Conservation (phyloP, 2,888 invertebrate genomes). For the Morpho achilles region DNA sequence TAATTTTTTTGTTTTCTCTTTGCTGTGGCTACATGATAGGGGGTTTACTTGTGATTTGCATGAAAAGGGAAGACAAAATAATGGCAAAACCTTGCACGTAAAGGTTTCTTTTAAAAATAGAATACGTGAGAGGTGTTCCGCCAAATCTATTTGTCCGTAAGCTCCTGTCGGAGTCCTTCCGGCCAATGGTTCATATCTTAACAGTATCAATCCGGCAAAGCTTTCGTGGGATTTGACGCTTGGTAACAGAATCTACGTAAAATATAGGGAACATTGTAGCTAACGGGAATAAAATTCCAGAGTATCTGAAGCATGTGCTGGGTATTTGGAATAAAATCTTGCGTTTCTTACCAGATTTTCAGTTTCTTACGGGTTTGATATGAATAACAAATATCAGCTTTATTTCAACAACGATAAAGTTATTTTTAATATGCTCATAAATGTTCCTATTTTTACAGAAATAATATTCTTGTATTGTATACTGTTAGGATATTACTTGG, state of each 20-base stretch:
- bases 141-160: slow-evolving; percentile 9
- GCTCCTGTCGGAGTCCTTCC: slow-evolving; percentile 12
- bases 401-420: background rate
- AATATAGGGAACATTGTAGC: background rate
- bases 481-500: too few relatives aligned
- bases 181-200: slow-evolving; percentile 16
- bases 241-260: slow-evolving; percentile 8
- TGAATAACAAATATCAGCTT: background rate
- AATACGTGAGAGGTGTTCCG: background rate
- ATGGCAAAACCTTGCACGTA: background rate
- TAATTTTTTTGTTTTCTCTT: too few relatives aligned
- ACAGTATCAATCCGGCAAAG: slow-evolving; percentile 13
- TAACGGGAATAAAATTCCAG: slow-evolving; percentile 1
- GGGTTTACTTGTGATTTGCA: too few relatives aligned
- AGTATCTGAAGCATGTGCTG: background rate
- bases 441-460: too few relatives aligned
- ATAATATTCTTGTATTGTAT: too few relatives aligned
- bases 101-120: background rate
- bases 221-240: slow-evolving; percentile 16
- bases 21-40: too few relatives aligned
- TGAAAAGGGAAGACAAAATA: background rate
- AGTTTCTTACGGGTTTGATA: too few relatives aligned
- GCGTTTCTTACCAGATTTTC: background rate
- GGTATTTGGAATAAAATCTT: slow-evolving; percentile 5
- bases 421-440: background rate